Percentiles rank a stretch among this genome's conserved stretches.
These are phyloP conservation scores for Catocala sponsa DNA, from an alignment of 2,888 invertebrate genomes.

Conservation along the genomic window DNA sequence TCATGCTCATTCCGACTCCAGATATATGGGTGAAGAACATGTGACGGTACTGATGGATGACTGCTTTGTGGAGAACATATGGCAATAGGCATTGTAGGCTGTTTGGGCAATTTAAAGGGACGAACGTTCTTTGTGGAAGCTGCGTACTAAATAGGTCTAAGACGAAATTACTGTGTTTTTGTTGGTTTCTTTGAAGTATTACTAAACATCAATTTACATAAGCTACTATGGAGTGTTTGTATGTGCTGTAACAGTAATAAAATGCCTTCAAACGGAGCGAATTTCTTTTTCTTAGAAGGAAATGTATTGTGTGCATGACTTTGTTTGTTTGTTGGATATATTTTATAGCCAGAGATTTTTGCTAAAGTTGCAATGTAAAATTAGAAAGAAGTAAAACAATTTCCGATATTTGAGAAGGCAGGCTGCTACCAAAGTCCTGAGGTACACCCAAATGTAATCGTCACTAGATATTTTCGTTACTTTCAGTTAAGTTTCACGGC, in stretches of 20 bases:
- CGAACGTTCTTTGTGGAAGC: not conserved
- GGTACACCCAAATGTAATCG: slow-evolving; percentile 24
- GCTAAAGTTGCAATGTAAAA: not conserved
- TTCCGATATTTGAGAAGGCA: not conserved
- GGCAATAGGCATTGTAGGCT: not conserved
- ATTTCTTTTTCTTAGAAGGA: too few relatives aligned
- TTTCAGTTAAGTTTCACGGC: slow-evolving; percentile 68
- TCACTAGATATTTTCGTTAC: slow-evolving; percentile 42
- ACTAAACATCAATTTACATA: too few relatives aligned
- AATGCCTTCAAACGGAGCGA: too few relatives aligned
- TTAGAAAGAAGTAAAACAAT: not conserved
- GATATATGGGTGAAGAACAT: slow-evolving; percentile 59
- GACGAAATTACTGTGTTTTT: not conserved
- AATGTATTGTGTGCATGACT: too few relatives aligned
- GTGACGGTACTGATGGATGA: slow-evolving; percentile 37
- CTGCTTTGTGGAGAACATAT: slow-evolving; percentile 4
- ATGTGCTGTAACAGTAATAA: too few relatives aligned
- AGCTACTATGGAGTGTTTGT: too few relatives aligned
- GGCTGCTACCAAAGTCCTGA: not conserved
- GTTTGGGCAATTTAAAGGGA: slow-evolving; percentile 1
- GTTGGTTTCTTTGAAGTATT: too few relatives aligned
- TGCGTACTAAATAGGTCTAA: not conserved
- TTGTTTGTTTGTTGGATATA: too few relatives aligned
- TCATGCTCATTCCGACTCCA: slow-evolving; percentile 68
- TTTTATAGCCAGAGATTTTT: too few relatives aligned